These are phyloP conservation scores for Aporrectodea caliginosa DNA, from an alignment of 1,140 invertebrate species.

Conservation along the genomic window DNA sequence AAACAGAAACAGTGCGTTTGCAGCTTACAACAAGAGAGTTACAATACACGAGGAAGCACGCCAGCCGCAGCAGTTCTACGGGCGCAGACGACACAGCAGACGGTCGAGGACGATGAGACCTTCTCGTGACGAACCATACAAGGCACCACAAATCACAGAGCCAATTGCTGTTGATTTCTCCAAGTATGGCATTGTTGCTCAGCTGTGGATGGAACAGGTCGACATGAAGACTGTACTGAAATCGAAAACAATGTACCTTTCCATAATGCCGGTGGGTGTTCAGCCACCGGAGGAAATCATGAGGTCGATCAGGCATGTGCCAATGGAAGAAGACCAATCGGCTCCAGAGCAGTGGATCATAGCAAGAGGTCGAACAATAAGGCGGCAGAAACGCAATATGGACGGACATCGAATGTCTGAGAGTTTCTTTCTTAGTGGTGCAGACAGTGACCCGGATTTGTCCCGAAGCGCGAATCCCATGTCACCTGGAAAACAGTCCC, in stretches of 20 bases:
- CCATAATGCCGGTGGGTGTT: conserved; percentile 22
- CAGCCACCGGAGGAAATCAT: conserved; percentile 16
- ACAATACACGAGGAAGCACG: background rate
- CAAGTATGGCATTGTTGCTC: conserved; percentile 25
- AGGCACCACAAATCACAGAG: conserved; percentile 21
- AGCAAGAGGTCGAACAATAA: conserved; percentile 25
- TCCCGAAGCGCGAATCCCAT: background rate
- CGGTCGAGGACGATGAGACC: background rate
- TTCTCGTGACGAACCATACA: background rate
- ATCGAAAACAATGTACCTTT: conserved; percentile 31
- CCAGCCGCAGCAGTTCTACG: background rate
- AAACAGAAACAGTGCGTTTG: background rate
- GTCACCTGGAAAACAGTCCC: background rate
- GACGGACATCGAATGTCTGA: conserved; percentile 4
- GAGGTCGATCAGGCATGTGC: background rate
- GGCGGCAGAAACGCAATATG: conserved; percentile 9
- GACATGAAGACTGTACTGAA: conserved; percentile 31
- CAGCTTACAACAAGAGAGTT: background rate
- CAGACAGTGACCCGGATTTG: conserved; percentile 3
- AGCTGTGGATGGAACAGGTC: conserved; percentile 34
- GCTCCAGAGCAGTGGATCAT: conserved; percentile 29
- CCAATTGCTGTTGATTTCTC: conserved; percentile 29
- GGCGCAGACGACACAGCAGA: background rate
- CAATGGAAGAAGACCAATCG: conserved; percentile 4
- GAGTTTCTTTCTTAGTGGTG: background rate